Evolutionary conservation across 2,797 vertebrate species (phyloP), one percentile per base, ranked within the genome.

Genomic region (Molossus alvarezi): DNA sequence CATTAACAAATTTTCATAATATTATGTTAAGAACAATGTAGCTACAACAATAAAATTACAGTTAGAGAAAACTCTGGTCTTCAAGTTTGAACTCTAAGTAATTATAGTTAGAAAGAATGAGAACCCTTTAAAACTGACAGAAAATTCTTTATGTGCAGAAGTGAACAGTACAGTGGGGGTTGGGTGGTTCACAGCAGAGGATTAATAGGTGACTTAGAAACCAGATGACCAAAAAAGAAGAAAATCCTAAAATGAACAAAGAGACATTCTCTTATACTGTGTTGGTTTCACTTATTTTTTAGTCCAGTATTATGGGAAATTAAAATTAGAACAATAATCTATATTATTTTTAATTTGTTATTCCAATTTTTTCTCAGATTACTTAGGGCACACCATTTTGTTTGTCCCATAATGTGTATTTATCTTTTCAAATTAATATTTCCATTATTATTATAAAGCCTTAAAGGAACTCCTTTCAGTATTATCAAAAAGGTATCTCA

Each of bases 81-180:
- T 92, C 67, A 87, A 14, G 23, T 51, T 73, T 94, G 45, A 94
- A 92, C 48, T 48, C 48, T 20, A 58, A 82, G 15, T 53, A 83
- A 57, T 67, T 73, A 60, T 5, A 27, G 17, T 72, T 90, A 84
- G 18, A 90, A 48, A 69, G 11, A 53, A 67, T 76, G 12, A 95
- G n/a, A 93, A 62, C 48, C 23, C 25, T 80, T 53, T 58, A 57
- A 69, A 75, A 58, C 6, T 9, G 9, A 82, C 13, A 57, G 25
- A 84, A 93, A 95, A 76, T 60, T n/a, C 23, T 57, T 81, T 64
- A 69, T 55, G 64, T 88, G 20, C 18, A 91, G 72, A 87, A 95
- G 15, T 20, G 18, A 84, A 67, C 6, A 27, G 53, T 57, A 27
- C 21, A 41, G 15, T n/a, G 14, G 64, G 55, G 9, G 8, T 21